phyloP scores from a whole-genome alignment of 2,113 vertebrate species.

The Laterallus jamaicensis region DNA sequence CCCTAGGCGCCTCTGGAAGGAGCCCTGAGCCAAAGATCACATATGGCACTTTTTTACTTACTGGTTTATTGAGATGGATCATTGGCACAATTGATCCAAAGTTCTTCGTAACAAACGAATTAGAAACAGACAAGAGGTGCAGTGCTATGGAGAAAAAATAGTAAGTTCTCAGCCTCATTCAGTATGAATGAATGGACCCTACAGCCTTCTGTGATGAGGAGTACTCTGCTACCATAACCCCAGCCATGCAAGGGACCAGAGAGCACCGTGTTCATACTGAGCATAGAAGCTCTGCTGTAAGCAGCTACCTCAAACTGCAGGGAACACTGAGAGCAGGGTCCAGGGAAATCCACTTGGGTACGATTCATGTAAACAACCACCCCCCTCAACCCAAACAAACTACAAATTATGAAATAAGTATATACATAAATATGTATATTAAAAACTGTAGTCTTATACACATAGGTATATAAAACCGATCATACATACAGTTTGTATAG shows the following conservation, averaged over 20 bases:
- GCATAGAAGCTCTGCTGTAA: neutral
- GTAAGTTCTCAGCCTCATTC: neutral
- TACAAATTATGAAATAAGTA: neutral
- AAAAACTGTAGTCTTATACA: too few relatives aligned
- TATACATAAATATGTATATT: neutral
- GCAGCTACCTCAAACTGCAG: neutral
- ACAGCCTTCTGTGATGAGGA: rapidly evolving
- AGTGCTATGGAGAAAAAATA: neutral
- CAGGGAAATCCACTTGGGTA: neutral
- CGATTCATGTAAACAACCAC: neutral
- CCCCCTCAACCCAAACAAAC: neutral
- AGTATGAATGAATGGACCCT: neutral
- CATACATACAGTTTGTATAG: neutral
- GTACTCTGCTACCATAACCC: neutral
- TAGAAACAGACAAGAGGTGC: neutral
- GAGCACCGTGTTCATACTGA: neutral
- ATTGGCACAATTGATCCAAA: neutral
- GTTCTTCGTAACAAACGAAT: neutral
- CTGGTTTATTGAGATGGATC: neutral
- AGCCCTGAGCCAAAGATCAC: neutral
- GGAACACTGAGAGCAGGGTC: neutral
- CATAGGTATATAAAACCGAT: neutral
- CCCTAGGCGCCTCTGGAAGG: neutral
- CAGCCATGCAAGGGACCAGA: neutral
- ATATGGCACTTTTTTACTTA: neutral